A percentile compares a stretch with the other conserved stretches of the same genome.
Evolutionary conservation across 2,113 vertebrate genomes (phyloP).

Genomic region (Onychorhynchus coronatus): DNA sequence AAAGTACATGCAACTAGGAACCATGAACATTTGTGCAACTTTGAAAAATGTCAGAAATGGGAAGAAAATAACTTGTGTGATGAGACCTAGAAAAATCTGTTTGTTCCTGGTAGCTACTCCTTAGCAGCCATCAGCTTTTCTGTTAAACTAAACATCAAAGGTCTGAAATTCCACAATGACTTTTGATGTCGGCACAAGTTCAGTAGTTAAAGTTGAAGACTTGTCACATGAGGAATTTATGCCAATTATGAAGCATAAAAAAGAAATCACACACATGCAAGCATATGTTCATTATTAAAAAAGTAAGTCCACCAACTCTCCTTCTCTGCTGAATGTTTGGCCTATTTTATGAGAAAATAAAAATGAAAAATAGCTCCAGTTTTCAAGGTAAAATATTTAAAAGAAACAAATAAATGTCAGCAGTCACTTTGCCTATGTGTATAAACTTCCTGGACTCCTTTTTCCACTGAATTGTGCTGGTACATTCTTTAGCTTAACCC

Average conservation of each 20-base stretch:
- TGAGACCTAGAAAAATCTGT: slow-evolving; percentile 57
- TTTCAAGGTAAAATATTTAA: slow-evolving; percentile 44
- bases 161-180: slow-evolving; percentile 57
- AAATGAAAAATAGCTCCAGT: slow-evolving; percentile 28
- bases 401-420: slow-evolving; percentile 3
- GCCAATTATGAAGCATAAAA: slow-evolving; percentile 42
- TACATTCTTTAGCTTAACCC: slow-evolving; percentile 5
- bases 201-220: slow-evolving; percentile 42
- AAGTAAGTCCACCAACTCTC: background rate
- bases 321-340: background rate
- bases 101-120: slow-evolving; percentile 47
- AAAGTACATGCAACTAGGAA: background rate
- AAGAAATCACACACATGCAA: slow-evolving; percentile 20
- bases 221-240: slow-evolving; percentile 46
- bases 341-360: slow-evolving; percentile 45
- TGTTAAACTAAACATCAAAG: slow-evolving; percentile 58
- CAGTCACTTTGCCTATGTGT: background rate
- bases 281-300: slow-evolving; percentile 51
- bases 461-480: background rate
- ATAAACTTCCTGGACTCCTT: background rate
- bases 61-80: slow-evolving; percentile 38
- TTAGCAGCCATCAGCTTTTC: slow-evolving; percentile 47
- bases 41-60: slow-evolving; percentile 12
- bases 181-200: slow-evolving; percentile 50
- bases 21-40: background rate